A percentile compares a stretch with the other conserved stretches of the same genome.
These are phyloP conservation scores for Drosophila kikkawai DNA, from an alignment of 1,140 invertebrate species.

Conservation along the genomic window DNA sequence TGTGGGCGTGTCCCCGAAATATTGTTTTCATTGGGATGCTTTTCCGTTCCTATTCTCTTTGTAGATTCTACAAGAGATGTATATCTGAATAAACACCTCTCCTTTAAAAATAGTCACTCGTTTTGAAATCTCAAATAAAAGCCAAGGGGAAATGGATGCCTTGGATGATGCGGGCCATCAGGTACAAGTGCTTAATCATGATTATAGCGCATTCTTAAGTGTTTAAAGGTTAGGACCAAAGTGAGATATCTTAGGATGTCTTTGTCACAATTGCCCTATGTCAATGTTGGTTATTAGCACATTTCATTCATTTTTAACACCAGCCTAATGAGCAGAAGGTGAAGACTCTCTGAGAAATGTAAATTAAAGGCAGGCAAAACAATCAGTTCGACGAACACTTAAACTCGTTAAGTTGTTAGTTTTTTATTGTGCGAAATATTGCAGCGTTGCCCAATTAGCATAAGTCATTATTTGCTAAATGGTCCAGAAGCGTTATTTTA, in stretches of 20 bases:
- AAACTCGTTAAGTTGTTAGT: constrained; percentile 25
- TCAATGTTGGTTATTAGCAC: constrained; percentile 52
- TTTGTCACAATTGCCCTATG: constrained; percentile 22
- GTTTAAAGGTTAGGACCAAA: constrained; percentile 5
- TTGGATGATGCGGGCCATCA: constrained; percentile 9
- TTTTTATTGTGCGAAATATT: constrained; percentile 26
- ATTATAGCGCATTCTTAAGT: constrained; percentile 1
- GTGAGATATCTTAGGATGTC: background rate
- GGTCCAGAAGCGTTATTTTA: constrained; percentile 16
- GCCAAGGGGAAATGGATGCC: background rate
- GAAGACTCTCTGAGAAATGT: constrained; percentile 4
- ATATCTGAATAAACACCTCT: background rate
- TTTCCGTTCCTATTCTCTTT: background rate
- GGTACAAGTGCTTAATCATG: constrained; percentile 21
- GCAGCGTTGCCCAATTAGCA: constrained; percentile 17
- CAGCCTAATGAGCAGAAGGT: constrained; percentile 22
- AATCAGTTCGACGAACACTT: constrained; percentile 32
- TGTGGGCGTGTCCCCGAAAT: constrained; percentile 21
- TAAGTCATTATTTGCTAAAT: constrained; percentile 16
- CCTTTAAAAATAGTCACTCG: constrained; percentile 6
- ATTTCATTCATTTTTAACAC: constrained; percentile 45
- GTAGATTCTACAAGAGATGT: background rate
- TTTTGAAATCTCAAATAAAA: constrained; percentile 7
- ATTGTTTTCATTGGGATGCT: constrained; percentile 20
- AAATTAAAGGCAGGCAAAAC: constrained; percentile 30